Base-by-base conservation (phyloP, 1,140 invertebrate species). In the Drosophila triauraria region DNA sequence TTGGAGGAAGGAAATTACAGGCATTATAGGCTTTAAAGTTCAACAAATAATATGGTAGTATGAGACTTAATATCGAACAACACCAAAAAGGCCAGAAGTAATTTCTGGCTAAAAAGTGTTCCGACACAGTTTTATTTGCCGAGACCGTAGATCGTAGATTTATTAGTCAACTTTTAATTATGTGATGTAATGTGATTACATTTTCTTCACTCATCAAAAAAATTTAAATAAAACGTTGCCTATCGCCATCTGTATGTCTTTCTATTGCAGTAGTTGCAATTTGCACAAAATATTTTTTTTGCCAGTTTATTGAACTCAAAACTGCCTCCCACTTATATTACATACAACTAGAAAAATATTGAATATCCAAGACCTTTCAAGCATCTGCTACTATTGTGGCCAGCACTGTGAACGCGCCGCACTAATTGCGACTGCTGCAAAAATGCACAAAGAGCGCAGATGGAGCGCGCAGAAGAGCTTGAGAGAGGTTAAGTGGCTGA, bases 381-480 rank as follows among this genome's bases (percentile, higher is more conserved):
- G 32, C 8, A 20, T 35, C 1, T 13, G 7, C 44, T 51, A 40
- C 35, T 47, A 13, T 17, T 40, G 8, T 27, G 32, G 10, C 10
- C 48, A 4, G 12, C 23, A 27, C 32, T 68, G 63, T 72, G 38
- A 69, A 54, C 54, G 70, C 65, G 60, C 17, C 47, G 57, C 79
- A 82, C 75, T 83, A 84, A 84, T 80, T 84, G 81, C 69, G 67
- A 68, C 76, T 72, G 42, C 60, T 47, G 70, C 64, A 76, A 59
- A 51, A 46, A 30, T 40, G 70, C 30, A 54, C 38, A 40, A 13
- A 42, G 47, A 75, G 71, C 58, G 43, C n/a, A 30, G 54, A 58
- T 38, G 20, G 67, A 65, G 51, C 13, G 40, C 35, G 2, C 40
- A 30, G 58, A 47, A 27, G 25, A 32, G 62, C 62, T 32, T n/a